Percentiles rank a stretch among this genome's conserved stretches.
phyloP scores from a whole-genome alignment of 1,140 invertebrate genomes.

The Sitobion miscanthi region DNA sequence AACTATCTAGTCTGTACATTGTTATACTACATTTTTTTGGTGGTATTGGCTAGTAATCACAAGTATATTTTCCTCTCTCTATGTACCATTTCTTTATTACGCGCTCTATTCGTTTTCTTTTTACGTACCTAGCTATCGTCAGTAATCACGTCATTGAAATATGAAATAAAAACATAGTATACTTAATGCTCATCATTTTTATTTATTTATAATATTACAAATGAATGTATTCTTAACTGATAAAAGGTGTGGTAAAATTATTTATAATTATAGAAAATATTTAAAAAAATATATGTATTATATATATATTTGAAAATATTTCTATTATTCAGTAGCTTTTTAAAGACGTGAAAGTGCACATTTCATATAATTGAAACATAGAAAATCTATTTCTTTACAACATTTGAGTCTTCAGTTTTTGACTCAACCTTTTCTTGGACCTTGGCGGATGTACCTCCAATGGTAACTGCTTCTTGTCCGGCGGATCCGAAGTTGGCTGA shows the following conservation, averaged over 20 bases:
- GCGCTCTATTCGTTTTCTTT: neutral
- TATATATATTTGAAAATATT: slow-evolving; percentile 16
- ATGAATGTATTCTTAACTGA: neutral
- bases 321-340: neutral
- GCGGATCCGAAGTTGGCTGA: neutral
- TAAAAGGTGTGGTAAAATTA: neutral
- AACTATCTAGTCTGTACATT: neutral
- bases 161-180: slow-evolving; percentile 2
- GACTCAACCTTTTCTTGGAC: slow-evolving; percentile 19
- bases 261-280: neutral
- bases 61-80: slow-evolving; percentile 46
- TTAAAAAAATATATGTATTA: neutral
- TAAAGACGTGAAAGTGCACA: neutral
- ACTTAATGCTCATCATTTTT: slow-evolving; percentile 15
- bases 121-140: neutral
- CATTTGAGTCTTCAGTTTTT: slow-evolving; percentile 10
- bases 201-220: slow-evolving; percentile 22
- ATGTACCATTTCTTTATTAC: slow-evolving; percentile 5
- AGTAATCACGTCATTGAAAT: neutral
- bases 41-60: neutral
- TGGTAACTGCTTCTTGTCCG: slow-evolving; percentile 24
- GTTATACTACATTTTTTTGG: neutral
- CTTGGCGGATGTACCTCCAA: neutral
- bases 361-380: neutral
- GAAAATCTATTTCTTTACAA: slow-evolving; percentile 25